A percentile compares a stretch with the other conserved stretches of the same genome.
These are phyloP conservation scores for Corythornis vintsioides DNA, from an alignment of 2,113 vertebrate genomes.

Conservation along the genomic window DNA sequence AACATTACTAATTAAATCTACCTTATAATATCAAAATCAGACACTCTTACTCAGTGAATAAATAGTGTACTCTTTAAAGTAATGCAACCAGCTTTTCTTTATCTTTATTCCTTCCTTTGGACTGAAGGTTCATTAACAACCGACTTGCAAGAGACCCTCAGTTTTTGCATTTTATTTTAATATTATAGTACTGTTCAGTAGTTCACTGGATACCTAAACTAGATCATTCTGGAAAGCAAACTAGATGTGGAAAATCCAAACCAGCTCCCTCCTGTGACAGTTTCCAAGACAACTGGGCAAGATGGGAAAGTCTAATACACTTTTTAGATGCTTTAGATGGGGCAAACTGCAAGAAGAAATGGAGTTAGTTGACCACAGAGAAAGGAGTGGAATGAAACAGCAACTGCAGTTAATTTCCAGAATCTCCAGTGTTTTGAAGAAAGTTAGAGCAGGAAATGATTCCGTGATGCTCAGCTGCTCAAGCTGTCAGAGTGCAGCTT, in stretches of 20 bases:
- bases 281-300: conserved; percentile 59
- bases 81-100: not conserved
- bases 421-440: not conserved
- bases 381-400: not conserved
- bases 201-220: not conserved
- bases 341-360: not conserved
- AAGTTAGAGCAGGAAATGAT: not conserved
- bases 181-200: not conserved
- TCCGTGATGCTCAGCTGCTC: not conserved
- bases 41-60: not conserved
- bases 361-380: not conserved
- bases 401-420: not conserved
- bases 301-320: not conserved
- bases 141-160: not conserved
- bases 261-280: not conserved
- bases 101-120: not conserved
- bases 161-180: not conserved
- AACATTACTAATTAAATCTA: not conserved
- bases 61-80: not conserved
- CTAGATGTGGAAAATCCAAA: not conserved
- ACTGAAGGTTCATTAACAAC: not conserved
- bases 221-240: not conserved
- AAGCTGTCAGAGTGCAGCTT: not conserved
- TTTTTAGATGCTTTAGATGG: not conserved
- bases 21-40: not conserved